These are phyloP conservation scores for Luscinia megarhynchos DNA, from an alignment of 2,797 vertebrate species.

Conservation along the genomic window DNA sequence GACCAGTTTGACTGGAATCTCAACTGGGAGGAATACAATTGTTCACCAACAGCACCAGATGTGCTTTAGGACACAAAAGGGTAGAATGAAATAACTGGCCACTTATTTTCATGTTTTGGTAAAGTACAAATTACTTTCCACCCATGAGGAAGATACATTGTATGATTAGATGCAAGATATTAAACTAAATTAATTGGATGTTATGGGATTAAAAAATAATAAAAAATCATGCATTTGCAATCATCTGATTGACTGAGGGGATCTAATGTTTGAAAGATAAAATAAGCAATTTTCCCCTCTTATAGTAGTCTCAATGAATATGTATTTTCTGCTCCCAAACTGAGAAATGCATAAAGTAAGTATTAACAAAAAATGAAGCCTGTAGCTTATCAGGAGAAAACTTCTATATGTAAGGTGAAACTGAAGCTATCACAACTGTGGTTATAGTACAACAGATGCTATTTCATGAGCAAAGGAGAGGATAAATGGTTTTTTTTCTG, in stretches of 20 bases:
- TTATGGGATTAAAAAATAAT: neutral
- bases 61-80: neutral
- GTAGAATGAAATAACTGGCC: neutral
- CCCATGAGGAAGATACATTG: neutral
- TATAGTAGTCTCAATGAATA: neutral
- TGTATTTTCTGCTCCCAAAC: neutral
- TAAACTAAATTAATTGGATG: conserved; percentile 33
- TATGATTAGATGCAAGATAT: neutral
- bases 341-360: neutral
- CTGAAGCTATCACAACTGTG: neutral
- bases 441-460: neutral
- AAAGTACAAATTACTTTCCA: conserved; percentile 43
- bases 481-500: neutral
- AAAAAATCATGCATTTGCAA: neutral
- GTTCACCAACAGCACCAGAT: neutral
- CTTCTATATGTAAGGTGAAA: neutral
- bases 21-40: neutral
- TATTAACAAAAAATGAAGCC: neutral
- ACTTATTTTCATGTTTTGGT: conserved; percentile 49
- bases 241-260: neutral
- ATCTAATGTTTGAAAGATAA: neutral
- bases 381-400: neutral
- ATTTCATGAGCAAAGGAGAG: neutral
- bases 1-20: neutral
- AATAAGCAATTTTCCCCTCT: neutral